A percentile compares a stretch with the other conserved stretches of the same genome.
These are phyloP conservation scores for Mesocricetus auratus DNA, from an alignment of 2,113 vertebrate genomes.

Conservation along the genomic window DNA sequence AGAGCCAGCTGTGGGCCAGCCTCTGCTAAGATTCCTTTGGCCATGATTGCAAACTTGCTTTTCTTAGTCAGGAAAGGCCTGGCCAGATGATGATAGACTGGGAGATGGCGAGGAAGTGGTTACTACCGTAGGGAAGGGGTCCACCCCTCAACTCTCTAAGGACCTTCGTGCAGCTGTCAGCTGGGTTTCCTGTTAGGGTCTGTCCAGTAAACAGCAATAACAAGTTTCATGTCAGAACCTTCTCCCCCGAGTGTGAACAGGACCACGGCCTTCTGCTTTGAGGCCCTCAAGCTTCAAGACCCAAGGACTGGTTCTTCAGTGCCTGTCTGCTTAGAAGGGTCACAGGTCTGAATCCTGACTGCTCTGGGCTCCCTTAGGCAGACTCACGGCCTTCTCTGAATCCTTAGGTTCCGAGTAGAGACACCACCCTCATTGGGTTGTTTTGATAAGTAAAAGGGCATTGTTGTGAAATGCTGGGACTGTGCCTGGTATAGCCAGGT, in stretches of 20 bases:
- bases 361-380: too few relatives aligned
- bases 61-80: background rate
- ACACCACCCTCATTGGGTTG: too few relatives aligned
- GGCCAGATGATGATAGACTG: background rate
- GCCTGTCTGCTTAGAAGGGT: background rate
- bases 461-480: accelerated
- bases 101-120: too few relatives aligned
- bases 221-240: background rate
- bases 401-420: background rate
- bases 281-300: background rate
- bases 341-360: background rate
- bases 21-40: accelerated
- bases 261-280: background rate
- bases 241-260: background rate
- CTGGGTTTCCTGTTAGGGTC: background rate
- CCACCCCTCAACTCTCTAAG: background rate
- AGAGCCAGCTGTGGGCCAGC: background rate
- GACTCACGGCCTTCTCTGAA: background rate
- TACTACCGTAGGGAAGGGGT: background rate
- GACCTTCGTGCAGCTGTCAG: background rate
- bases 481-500: background rate
- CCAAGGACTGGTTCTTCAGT: background rate
- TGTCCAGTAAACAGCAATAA: background rate
- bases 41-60: background rate
- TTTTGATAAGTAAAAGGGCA: background rate